Evolutionary conservation across 2,888 invertebrate genomes (phyloP).

Genomic region (Acanthosepion pharaonis): DNA sequence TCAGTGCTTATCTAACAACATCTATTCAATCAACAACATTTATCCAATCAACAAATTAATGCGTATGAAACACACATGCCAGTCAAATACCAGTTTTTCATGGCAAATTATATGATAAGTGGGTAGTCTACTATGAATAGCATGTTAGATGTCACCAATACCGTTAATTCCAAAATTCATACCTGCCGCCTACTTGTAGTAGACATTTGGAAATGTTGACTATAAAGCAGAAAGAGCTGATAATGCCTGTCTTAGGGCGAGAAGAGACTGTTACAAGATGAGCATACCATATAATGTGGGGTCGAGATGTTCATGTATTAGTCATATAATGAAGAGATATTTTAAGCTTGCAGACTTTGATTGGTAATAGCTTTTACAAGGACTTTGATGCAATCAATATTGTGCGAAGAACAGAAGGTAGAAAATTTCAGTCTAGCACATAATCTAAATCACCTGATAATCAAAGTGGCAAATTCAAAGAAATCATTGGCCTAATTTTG

Average conservation of each 20-base stretch:
- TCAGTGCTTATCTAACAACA: background rate
- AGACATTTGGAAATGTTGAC: background rate
- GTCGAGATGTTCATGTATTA: too few relatives aligned
- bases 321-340: too few relatives aligned
- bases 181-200: background rate
- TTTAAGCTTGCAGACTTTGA: too few relatives aligned
- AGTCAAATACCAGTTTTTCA: background rate
- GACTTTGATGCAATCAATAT: too few relatives aligned
- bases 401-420: too few relatives aligned
- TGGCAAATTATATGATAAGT: background rate
- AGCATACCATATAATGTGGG: background rate
- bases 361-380: too few relatives aligned
- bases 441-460: too few relatives aligned
- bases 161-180: background rate
- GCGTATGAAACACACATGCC: background rate
- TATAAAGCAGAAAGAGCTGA: too few relatives aligned
- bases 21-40: background rate
- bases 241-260: too few relatives aligned
- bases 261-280: background rate
- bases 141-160: background rate
- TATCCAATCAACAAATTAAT: constrained; percentile 20
- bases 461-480: too few relatives aligned
- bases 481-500: too few relatives aligned
- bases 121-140: background rate
- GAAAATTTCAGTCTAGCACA: too few relatives aligned